Base-by-base conservation (phyloP, 2,888 invertebrate genomes). In the Thymelicus lineola region DNA sequence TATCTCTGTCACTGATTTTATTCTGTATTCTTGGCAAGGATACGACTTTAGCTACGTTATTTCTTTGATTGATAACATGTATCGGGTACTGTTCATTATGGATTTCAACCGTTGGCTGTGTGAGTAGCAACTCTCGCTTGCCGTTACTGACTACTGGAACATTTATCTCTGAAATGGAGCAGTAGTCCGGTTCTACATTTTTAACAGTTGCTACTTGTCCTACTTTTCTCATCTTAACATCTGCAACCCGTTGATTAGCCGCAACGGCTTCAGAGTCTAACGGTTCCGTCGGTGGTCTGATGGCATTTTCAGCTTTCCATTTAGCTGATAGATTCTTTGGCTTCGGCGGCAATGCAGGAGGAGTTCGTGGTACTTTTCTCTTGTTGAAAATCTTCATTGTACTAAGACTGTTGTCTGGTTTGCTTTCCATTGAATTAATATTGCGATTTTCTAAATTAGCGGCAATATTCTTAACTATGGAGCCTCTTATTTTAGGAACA, bases 321-420 rank as follows among this genome's bases (percentile, higher is more conserved):
- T 94, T 96, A 81, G 92, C 96, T 81, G 95, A 94, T 78, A 96
- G 91, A 87, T 96, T 96, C 76, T 96, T 95, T 79, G 97, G 97
- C 89, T 97, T 97, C 59, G 97, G 96, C 72, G 97, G 97, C 83
- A 97, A 88, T 75, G 97, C 96, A 67, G 97, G 96, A 71, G 97
- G 97, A 75, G 94, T 95, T 80, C 96, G 90, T 79, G 95, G 92
- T 73, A 95, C 95, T 86, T 95, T 95, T 76, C 88, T 89, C 75
- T 90, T 94, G 76, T 94, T 94, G 74, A 93, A 91, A 78, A 92
- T 89, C 76, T 93, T 93, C 89, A 92, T 91, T 63, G 90, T 84
- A 72, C 87, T 88, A 66, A 84, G 77, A 73, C 86, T 91, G 64
- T 81, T 85, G 70, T 94, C 94, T 71, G 79, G 74, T 74, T 85